phyloP scores from a whole-genome alignment of 2,113 vertebrate species.

The Telmatochromis sp. region DNA sequence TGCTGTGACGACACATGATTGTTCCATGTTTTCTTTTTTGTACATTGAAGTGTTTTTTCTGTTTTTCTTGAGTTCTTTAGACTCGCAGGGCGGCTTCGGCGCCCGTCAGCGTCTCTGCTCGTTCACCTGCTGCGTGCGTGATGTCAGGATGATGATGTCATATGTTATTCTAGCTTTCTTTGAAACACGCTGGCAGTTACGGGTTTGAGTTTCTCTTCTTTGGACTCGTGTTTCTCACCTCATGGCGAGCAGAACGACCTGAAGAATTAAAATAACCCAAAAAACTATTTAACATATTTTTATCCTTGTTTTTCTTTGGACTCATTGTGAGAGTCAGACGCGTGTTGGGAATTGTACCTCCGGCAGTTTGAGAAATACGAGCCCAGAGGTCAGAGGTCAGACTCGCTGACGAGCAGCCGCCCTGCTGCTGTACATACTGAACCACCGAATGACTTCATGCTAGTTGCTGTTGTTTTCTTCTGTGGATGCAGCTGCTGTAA shows the following conservation, averaged over 20 bases:
- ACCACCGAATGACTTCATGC: not conserved
- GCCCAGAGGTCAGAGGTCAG: not conserved
- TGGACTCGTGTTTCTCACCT: not conserved
- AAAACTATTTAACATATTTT: not conserved
- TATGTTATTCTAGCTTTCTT: not conserved
- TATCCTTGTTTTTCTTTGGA: not conserved
- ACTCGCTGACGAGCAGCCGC: not conserved
- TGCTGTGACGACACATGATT: constrained; percentile 56
- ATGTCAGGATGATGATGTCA: constrained; percentile 1
- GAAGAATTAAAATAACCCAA: not conserved
- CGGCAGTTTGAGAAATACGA: not conserved
- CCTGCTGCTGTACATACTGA: constrained; percentile 21
- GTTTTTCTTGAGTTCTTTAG: not conserved
- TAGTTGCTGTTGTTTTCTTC: constrained; percentile 21
- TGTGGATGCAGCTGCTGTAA: constrained; percentile 34
- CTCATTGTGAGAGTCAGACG: fast-evolving
- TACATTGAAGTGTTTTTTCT: constrained; percentile 14
- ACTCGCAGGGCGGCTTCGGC: not conserved
- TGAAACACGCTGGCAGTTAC: not conserved
- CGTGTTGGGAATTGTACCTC: not conserved
- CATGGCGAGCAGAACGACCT: not conserved
- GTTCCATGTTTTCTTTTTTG: constrained; percentile 24
- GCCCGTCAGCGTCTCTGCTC: not conserved
- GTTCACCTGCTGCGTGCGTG: not conserved
- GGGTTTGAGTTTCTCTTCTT: not conserved